Evolutionary conservation across 2,797 vertebrate genomes (phyloP).

Genomic region (Dicrostonyx torquatus): DNA sequence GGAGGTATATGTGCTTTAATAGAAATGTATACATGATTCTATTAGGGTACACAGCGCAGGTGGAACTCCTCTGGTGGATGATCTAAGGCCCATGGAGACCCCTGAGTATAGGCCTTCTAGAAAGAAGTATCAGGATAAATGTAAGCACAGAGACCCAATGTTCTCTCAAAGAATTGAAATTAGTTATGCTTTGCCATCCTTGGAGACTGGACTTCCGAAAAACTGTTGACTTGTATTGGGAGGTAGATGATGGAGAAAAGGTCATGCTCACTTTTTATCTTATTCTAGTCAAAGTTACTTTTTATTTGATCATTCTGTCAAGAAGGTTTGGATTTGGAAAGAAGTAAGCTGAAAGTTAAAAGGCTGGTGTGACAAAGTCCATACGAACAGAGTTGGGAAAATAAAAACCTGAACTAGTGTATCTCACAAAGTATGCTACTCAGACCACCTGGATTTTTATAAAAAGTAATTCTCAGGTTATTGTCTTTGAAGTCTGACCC

Average conservation of each 20-base stretch:
- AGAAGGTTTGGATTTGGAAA: slow-evolving; percentile 44
- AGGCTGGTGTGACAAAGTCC: neutral
- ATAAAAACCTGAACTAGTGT: neutral
- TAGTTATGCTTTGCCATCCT: neutral
- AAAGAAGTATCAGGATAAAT: neutral
- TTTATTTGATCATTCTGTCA: slow-evolving; percentile 38
- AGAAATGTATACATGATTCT: neutral
- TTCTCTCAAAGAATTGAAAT: neutral
- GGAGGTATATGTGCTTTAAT: neutral
- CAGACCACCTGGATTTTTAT: neutral
- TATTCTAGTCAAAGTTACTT: slow-evolving; percentile 4
- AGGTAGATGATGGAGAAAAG: neutral
- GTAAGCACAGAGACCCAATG: neutral
- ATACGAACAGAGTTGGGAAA: slow-evolving; percentile 23
- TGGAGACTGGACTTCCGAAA: neutral
- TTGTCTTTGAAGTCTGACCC: neutral
- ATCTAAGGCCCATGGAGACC: neutral
- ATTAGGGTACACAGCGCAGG: neutral
- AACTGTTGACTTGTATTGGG: neutral
- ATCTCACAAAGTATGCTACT: slow-evolving; percentile 15
- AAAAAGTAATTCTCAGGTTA: neutral
- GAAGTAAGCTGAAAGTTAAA: slow-evolving; percentile 41
- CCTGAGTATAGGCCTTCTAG: neutral
- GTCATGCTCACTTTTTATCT: neutral
- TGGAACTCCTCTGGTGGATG: neutral